phyloP scores from a whole-genome alignment of 2,888 invertebrate species.

The Drosophila yooni region DNA sequence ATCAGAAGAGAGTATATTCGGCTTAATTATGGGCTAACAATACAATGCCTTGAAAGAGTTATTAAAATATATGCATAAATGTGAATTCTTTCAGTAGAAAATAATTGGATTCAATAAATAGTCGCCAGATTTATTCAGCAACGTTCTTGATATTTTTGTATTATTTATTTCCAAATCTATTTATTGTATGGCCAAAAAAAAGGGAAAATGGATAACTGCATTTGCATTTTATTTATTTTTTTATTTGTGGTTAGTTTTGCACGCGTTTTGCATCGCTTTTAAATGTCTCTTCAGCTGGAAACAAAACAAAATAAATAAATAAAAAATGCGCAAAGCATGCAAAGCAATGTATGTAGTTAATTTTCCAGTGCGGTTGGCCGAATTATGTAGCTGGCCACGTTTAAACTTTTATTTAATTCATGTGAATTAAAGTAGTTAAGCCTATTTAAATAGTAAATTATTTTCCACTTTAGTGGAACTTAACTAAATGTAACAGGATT shows the following conservation, averaged over 20 bases:
- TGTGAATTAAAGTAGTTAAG: conserved; percentile 4
- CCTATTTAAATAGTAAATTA: not conserved
- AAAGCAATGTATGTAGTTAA: conserved; percentile 57
- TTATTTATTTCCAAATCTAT: conserved; percentile 21
- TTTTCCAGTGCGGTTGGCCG: conserved; percentile 61
- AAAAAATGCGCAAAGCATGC: conserved; percentile 37
- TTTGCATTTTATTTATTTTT: conserved; percentile 6
- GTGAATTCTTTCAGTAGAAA: not conserved
- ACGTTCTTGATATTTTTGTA: not conserved
- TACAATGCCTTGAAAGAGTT: not conserved
- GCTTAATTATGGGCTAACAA: not conserved
- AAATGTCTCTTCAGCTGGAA: conserved; percentile 17
- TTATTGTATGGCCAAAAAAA: conserved; percentile 13
- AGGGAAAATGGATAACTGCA: conserved; percentile 1
- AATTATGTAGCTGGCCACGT: conserved; percentile 12
- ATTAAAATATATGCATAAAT: not conserved
- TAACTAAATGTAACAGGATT: not conserved
- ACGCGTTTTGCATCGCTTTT: conserved; percentile 10
- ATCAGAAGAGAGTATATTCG: not conserved
- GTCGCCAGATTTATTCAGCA: not conserved
- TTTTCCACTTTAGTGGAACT: not conserved
- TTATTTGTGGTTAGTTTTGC: conserved; percentile 36
- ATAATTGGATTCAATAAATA: not conserved
- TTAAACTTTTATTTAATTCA: not conserved
- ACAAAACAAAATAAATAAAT: conserved; percentile 1